Evolutionary conservation across 2,888 invertebrate genomes (phyloP).

Genomic region (Argyresthia goedartella): DNA sequence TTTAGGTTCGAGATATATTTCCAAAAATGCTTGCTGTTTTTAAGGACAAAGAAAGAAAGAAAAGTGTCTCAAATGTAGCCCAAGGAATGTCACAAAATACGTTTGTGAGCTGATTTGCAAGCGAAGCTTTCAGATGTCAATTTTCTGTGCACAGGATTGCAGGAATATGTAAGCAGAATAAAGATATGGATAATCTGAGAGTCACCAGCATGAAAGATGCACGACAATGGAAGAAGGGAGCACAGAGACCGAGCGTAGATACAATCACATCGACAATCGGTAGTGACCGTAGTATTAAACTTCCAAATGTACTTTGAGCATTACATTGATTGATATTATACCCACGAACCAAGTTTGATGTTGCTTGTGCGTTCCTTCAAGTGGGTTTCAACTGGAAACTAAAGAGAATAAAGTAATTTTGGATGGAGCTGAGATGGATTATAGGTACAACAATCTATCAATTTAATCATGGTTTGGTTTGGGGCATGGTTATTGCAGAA

Average conservation of each 20-base stretch:
- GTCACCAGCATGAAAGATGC: neutral
- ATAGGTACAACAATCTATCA: neutral
- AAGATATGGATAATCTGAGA: conserved; percentile 13
- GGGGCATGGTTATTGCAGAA: too few species aligned
- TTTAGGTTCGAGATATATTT: neutral
- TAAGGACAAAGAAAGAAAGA: neutral
- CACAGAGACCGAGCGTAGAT: conserved; percentile 6
- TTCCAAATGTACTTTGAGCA: neutral
- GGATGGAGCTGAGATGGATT: neutral
- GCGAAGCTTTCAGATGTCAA: neutral
- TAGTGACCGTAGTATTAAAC: too few species aligned
- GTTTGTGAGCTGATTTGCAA: too few species aligned
- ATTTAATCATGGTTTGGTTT: neutral
- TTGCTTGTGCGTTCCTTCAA: too few species aligned
- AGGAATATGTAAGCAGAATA: conserved; percentile 20
- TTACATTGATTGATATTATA: neutral
- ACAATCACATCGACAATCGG: too few species aligned
- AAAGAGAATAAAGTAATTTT: too few species aligned
- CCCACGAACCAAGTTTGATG: neutral
- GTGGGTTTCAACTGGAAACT: too few species aligned
- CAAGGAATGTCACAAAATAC: too few species aligned
- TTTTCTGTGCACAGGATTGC: conserved; percentile 36
- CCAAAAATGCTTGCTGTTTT: neutral
- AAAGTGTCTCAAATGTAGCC: neutral
- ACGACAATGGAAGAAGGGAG: conserved; percentile 19